These are phyloP conservation scores for Mugil cephalus DNA, from an alignment of 2,113 vertebrate genomes.

Conservation along the genomic window DNA sequence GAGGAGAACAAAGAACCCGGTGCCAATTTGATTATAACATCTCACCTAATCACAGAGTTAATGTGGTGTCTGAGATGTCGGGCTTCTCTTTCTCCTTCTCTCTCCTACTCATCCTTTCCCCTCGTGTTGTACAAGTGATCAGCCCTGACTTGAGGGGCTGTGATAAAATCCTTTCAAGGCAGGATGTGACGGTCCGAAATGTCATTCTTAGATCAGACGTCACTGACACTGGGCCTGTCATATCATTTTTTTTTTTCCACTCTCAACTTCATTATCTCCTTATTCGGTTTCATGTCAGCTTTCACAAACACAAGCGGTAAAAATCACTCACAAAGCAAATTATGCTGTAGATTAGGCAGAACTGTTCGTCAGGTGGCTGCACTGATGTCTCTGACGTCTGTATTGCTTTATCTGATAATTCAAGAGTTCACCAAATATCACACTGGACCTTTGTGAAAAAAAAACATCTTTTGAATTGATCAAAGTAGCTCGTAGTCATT, in stretches of 20 bases:
- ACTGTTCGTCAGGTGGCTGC: background rate
- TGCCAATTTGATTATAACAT: conserved; percentile 75
- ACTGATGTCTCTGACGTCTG: background rate
- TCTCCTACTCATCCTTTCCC: conserved; percentile 32
- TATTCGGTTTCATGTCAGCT: conserved; percentile 34
- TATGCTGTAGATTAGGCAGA: background rate
- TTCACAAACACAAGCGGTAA: conserved; percentile 10
- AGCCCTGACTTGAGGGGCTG: conserved; percentile 52
- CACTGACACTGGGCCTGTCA: conserved; percentile 49
- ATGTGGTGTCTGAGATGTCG: conserved; percentile 60
- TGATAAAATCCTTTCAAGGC: conserved; percentile 66
- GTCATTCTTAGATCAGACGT: conserved; percentile 59
- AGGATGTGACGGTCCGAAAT: conserved; percentile 57
- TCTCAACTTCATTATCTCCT: conserved; percentile 58
- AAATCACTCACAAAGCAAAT: conserved; percentile 30
- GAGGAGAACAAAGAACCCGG: conserved; percentile 70
- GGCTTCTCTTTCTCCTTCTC: conserved; percentile 8
- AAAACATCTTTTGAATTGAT: no score
- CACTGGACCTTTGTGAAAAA: background rate
- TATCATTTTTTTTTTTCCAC: background rate
- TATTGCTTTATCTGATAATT: background rate
- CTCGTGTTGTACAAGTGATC: conserved; percentile 45
- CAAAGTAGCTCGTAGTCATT: no score
- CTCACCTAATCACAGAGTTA: conserved; percentile 70
- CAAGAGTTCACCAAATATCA: background rate